These are phyloP conservation scores for Sorex fumeus DNA, from an alignment of 2,113 vertebrate genomes.

Conservation along the genomic window DNA sequence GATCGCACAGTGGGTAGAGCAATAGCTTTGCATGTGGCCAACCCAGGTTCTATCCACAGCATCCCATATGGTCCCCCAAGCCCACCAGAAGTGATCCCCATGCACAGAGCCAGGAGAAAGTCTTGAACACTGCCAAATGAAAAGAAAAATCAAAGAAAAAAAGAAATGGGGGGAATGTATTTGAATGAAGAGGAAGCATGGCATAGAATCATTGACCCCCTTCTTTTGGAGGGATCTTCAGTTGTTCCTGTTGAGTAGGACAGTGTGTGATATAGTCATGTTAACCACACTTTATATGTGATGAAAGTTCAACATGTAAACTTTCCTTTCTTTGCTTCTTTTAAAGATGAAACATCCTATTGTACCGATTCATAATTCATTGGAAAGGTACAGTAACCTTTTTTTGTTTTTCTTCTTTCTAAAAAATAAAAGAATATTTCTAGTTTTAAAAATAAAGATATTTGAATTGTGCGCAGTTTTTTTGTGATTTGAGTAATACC, in stretches of 20 bases:
- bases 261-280: background rate
- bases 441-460: background rate
- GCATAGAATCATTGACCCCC: background rate
- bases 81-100: no score
- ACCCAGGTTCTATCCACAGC: no score
- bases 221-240: background rate
- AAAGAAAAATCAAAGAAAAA: no score
- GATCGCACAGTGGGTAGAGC: no score
- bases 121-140: no score
- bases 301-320: slow-evolving; percentile 76
- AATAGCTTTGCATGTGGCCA: no score
- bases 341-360: slow-evolving; percentile 92
- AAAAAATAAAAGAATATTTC: background rate
- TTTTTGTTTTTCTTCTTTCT: slow-evolving; percentile 65
- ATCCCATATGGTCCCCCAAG: no score
- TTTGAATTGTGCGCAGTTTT: background rate
- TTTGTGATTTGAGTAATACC: background rate
- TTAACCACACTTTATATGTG: slow-evolving; percentile 2
- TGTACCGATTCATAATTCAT: slow-evolving; percentile 89
- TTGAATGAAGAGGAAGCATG: slow-evolving; percentile 2
- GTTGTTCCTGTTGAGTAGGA: background rate
- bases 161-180: background rate
- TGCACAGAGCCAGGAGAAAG: no score
- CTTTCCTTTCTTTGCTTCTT: slow-evolving; percentile 68
- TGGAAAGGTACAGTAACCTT: slow-evolving; percentile 91